Evolutionary conservation across 2,113 vertebrate species (phyloP).

Genomic region (Danio rerio): DNA sequence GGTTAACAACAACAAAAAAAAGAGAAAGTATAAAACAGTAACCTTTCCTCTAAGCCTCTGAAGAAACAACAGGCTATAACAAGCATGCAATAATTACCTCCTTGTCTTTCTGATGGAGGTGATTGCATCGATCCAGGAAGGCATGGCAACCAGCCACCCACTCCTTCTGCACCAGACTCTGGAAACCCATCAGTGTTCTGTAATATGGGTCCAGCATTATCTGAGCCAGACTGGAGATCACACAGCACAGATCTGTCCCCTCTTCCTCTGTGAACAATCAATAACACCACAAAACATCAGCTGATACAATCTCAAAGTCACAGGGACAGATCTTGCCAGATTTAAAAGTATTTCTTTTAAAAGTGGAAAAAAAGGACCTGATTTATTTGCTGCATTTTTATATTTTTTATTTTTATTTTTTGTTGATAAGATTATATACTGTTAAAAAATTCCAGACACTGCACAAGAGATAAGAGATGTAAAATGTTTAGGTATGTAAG

Average conservation of each 20-base stretch:
- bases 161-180: slow-evolving; percentile 88
- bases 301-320: background rate
- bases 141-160: slow-evolving; percentile 85
- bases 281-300: background rate
- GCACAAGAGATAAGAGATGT: too few species aligned
- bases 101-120: slow-evolving; percentile 83
- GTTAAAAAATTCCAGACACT: too few species aligned
- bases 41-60: background rate
- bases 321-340: background rate
- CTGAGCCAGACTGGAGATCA: slow-evolving; percentile 86
- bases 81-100: slow-evolving; percentile 67
- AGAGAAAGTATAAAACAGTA: background rate
- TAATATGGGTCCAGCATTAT: slow-evolving; percentile 88
- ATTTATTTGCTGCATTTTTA: too few species aligned
- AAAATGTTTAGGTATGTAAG: too few species aligned
- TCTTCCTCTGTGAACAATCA: slow-evolving; percentile 78
- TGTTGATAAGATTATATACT: too few species aligned
- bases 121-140: slow-evolving; percentile 88
- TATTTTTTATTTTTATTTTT: too few species aligned
- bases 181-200: slow-evolving; percentile 84
- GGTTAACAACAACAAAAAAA: background rate
- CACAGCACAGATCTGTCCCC: slow-evolving; percentile 85
- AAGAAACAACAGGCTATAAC: slow-evolving; percentile 24
- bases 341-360: background rate
- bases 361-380: too few species aligned